These are phyloP conservation scores for Notoglanidium macrostoma DNA, from an alignment of 2,797 vertebrate species.

Conservation along the genomic window DNA sequence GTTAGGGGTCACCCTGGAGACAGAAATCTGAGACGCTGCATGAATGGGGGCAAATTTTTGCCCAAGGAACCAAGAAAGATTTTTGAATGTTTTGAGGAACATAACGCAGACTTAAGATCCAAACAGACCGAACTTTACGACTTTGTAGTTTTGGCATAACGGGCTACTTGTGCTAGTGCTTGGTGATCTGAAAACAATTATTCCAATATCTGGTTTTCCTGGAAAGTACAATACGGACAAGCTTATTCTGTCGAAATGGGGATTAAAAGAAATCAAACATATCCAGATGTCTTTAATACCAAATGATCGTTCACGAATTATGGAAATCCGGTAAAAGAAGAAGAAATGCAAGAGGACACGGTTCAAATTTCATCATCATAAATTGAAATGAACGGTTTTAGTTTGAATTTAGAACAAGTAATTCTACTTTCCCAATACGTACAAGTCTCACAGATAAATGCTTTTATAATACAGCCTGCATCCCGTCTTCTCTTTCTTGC, in stretches of 20 bases:
- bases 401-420: background rate
- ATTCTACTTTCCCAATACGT: background rate
- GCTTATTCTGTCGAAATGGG: background rate
- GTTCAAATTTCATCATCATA: background rate
- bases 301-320: background rate
- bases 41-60: constrained; percentile 40
- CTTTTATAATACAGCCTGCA: background rate
- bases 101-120: background rate
- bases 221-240: background rate
- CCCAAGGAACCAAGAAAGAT: constrained; percentile 39
- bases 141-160: background rate
- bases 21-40: constrained; percentile 52
- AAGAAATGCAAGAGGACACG: background rate
- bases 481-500: background rate
- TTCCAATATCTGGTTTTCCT: background rate
- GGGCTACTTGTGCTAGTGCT: background rate
- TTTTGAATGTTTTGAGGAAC: background rate
- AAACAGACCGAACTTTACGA: background rate
- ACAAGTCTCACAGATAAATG: background rate
- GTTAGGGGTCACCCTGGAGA: constrained; percentile 18
- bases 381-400: background rate
- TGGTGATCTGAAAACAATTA: background rate
- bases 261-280: background rate
- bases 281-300: background rate
- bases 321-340: background rate